Base-by-base conservation (phyloP, 2,797 vertebrate species). In the Erethizon dorsatum region DNA sequence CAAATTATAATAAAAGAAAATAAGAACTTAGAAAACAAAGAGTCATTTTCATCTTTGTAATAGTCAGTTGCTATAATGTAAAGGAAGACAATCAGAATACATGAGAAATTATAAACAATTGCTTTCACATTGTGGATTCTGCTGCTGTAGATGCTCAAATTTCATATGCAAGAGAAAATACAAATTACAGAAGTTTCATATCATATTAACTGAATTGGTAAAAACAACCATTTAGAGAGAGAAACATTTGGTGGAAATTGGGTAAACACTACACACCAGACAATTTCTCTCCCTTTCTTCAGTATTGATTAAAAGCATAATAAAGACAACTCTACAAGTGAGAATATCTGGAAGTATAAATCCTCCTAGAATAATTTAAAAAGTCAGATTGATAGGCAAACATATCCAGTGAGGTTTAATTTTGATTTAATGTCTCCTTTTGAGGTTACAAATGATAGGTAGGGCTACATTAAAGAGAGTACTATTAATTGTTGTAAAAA, bases 1-100 rank as follows among this genome's bases (percentile, higher is more conserved):
- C 71, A 82, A 41, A 45, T 71, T 94, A 78, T 78, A 83, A 93
- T 17, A 78, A 88, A 82, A 0, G 41, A 63, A 73, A 92, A 95
- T 78, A 92, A 87, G 85, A 78, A 92, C 78, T 71, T 91, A 67
- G 77, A 79, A 91, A 92, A 85, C 67, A 92, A 92, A 91, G 37
- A 95, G 93, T 94, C 65, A 95, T 95, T 96, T 96, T 90, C 71
- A 90, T 97, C 85, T 95, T 93, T 67, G 52, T 85, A 95, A 93
- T 56, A 91, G 47, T 50, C 80, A 67, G 57, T 95, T 96, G 75
- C 80, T 90, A 95, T 77, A 63, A 87, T 50, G 50, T 26, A 91
- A 90, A 24, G 65, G 13, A 95, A 91, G 82, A 90, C 47, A 80
- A 93, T 82, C 54, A 93, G 61, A 94, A 93, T 83, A 88, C 52